Conservation (phyloP, 2,888 invertebrate species). For the Lacanobia wlatinum region DNA sequence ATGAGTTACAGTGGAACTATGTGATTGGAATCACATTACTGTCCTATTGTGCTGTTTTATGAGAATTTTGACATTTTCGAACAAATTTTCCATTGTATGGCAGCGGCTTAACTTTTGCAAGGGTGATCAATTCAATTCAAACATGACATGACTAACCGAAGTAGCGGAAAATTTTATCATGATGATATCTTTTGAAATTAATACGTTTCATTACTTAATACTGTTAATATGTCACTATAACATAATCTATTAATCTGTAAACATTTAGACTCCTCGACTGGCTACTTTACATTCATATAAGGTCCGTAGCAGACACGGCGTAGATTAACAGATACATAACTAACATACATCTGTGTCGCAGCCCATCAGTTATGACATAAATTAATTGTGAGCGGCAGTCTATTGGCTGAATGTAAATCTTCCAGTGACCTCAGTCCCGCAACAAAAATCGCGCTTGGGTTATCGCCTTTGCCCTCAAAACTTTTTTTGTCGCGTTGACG, state of each 20-base stretch:
- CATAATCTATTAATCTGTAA: conserved; percentile 34
- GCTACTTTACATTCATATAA: conserved; percentile 46
- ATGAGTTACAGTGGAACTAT: conserved; percentile 40
- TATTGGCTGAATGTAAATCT: conserved; percentile 72
- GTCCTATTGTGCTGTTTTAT: conserved; percentile 29
- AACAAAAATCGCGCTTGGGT: conserved; percentile 68
- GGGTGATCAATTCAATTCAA: conserved; percentile 19
- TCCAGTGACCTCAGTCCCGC: conserved; percentile 69
- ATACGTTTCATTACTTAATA: conserved; percentile 12
- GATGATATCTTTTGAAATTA: conserved; percentile 1
- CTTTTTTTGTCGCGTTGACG: conserved; percentile 64
- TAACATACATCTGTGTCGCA: conserved; percentile 54
- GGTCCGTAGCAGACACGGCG: conserved; percentile 34
- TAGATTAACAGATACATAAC: conserved; percentile 54
- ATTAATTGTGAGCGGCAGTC: conserved; percentile 64
- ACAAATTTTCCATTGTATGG: conserved; percentile 1
- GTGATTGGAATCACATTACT: conserved; percentile 45
- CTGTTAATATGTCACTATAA: conserved; percentile 12
- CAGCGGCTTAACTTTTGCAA: background rate
- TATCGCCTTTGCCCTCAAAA: conserved; percentile 68
- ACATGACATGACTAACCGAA: background rate
- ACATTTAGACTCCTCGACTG: conserved; percentile 21
- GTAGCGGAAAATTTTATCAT: background rate
- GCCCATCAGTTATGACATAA: conserved; percentile 62
- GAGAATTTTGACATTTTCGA: background rate